Evolutionary conservation across 2,797 vertebrate species (phyloP).

Genomic region (Ataeniobius toweri): DNA sequence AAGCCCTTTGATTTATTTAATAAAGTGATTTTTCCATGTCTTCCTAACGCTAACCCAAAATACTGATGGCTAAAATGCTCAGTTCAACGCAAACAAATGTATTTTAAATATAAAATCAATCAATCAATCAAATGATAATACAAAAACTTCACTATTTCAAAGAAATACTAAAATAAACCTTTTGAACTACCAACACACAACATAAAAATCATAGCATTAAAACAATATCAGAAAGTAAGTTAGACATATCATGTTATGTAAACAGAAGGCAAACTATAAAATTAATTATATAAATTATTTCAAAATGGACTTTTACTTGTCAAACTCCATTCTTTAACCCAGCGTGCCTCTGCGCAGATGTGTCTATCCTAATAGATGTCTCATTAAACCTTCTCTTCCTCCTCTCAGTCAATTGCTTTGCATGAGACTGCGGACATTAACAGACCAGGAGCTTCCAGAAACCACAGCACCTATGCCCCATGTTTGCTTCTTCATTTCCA

Average conservation of each 20-base stretch:
- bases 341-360: conserved; percentile 41
- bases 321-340: conserved; percentile 23
- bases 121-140: too few species aligned
- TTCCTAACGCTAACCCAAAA: neutral
- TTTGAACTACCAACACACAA: neutral
- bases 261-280: neutral
- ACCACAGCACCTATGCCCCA: conserved; percentile 20
- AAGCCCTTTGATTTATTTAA: neutral
- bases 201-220: too few species aligned
- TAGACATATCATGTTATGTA: too few species aligned
- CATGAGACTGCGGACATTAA: conserved; percentile 5
- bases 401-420: conserved; percentile 13
- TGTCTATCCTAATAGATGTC: conserved; percentile 10
- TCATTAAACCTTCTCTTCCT: conserved; percentile 14
- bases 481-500: conserved; percentile 31
- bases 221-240: neutral
- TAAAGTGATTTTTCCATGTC: neutral
- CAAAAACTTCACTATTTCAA: neutral
- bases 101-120: neutral
- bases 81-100: neutral
- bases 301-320: neutral
- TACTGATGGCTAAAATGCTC: neutral
- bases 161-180: neutral
- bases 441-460: conserved; percentile 16
- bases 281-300: neutral